Base-by-base conservation (phyloP, 2,888 invertebrate genomes). In the Anaspis maculata region DNA sequence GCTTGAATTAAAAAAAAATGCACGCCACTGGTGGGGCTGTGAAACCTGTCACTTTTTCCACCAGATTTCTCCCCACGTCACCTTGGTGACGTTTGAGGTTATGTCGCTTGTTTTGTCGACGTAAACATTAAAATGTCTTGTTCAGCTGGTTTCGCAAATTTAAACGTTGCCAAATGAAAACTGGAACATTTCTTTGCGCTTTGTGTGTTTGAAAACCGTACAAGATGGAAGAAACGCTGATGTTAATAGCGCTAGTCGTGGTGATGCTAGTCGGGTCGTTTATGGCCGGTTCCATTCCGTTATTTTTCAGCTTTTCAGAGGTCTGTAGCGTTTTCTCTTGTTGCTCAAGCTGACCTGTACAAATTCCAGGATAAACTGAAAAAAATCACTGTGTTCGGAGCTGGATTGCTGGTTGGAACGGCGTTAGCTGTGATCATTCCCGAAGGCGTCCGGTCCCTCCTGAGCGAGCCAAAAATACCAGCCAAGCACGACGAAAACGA, bases 251-350 rank as follows among this genome's bases (percentile, higher is more conserved):
- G 51, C 69, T 96, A 27, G 86, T 83, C 34, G 54, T 90, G 55
- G 89, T 97, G 36, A 98, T 98, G 97, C 71, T 98, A 43, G 73
- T 95, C 35, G 97, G 97, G 1, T 95, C 95, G 33, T 98, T 94
- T 67, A 66, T 95, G 31, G 86, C 95, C 49, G 98, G 97, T 30
- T 89, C 86, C 39, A 85, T 98, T 57, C 98, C 98, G 13, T 69
- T 98, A 45, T 85, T 94, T 46, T 86, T 97, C 64, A 82, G 79
- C 52, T 77, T 97, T 64, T 95, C 96, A 16, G 97, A 97, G 83
- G 96, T 94, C n/a, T n/a, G n/a, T n/a, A n/a, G n/a, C n/a, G n/a
- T n/a, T n/a, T n/a, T n/a, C n/a, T n/a, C n/a, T 19, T 19, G 21
- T 19, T 19, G 21, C 21, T 9, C 6, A 12, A 22, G 25, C 27